Percentiles rank a stretch among this genome's conserved stretches.
phyloP scores from a whole-genome alignment of 1,140 invertebrate genomes.

The Lepidurus apus region DNA sequence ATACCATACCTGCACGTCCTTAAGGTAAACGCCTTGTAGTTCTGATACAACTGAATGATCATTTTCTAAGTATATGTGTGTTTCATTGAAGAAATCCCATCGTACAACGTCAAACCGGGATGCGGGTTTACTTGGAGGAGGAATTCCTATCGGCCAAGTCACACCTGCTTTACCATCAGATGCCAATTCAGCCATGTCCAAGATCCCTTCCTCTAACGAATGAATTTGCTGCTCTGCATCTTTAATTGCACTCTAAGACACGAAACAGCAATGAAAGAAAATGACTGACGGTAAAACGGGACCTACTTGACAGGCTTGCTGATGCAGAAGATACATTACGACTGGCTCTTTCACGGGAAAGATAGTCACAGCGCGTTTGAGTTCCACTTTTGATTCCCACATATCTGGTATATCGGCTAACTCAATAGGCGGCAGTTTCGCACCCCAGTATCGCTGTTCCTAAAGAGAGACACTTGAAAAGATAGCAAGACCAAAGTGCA shows the following conservation, averaged over 20 bases:
- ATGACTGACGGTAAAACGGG: not conserved
- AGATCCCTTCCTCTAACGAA: conserved; percentile 42
- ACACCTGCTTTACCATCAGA: conserved; percentile 44
- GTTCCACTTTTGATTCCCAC: not conserved
- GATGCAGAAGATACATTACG: conserved; percentile 63
- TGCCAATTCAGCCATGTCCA: conserved; percentile 44
- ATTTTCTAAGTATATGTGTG: conserved; percentile 68
- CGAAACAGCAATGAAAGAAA: not conserved
- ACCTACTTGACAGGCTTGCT: conserved; percentile 59
- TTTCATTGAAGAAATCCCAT: conserved; percentile 77
- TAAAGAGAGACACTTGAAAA: not conserved
- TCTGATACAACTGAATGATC: conserved; percentile 57
- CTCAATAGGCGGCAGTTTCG: not conserved
- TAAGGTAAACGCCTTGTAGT: conserved; percentile 55
- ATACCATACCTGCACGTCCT: conserved; percentile 55
- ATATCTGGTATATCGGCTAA: not conserved
- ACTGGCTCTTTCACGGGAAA: conserved; percentile 59
- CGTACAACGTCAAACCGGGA: conserved; percentile 77
- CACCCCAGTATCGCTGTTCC: not conserved
- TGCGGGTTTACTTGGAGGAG: conserved; percentile 57
- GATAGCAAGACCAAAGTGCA: not conserved
- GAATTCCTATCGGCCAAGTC: conserved; percentile 75
- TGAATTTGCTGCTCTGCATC: conserved; percentile 37
- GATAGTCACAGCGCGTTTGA: conserved; percentile 48
- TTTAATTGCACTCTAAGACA: conserved; percentile 36